A percentile compares a stretch with the other conserved stretches of the same genome.
These are phyloP conservation scores for Orientallactaga bullata DNA, from an alignment of 2,113 vertebrate genomes.

Conservation along the genomic window DNA sequence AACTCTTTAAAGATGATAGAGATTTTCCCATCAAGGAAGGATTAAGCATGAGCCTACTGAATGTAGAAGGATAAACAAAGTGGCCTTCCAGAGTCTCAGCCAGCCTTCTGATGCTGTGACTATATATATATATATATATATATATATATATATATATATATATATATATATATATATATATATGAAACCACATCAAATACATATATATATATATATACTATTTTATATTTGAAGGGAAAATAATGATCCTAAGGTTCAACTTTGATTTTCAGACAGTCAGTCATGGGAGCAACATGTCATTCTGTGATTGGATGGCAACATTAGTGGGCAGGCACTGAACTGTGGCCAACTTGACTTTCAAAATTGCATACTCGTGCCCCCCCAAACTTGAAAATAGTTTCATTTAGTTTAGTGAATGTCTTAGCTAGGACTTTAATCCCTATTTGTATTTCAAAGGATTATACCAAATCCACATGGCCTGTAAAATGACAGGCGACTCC, in stretches of 20 bases:
- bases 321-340: not conserved
- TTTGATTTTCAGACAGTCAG: constrained; percentile 16
- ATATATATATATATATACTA: constrained; percentile 71
- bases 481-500: not conserved
- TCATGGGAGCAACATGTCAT: not conserved
- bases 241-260: constrained; percentile 29
- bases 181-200: constrained; percentile 38
- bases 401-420: constrained; percentile 44
- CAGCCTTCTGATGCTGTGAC: constrained; percentile 13
- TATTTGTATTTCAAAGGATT: constrained; percentile 68
- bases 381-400: constrained; percentile 51
- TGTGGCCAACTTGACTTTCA: constrained; percentile 23
- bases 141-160: constrained; percentile 67
- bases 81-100: constrained; percentile 13
- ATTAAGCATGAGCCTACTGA: constrained; percentile 66
- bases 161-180: constrained; percentile 58
- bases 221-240: constrained; percentile 61
- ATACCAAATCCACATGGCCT: constrained; percentile 21
- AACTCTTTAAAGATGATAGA: constrained; percentile 77
- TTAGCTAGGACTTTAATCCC: constrained; percentile 51
- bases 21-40: constrained; percentile 71
- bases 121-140: constrained; percentile 45
- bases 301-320: not conserved
- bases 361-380: constrained; percentile 51
- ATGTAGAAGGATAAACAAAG: constrained; percentile 70